Base-by-base conservation (phyloP, 2,797 vertebrate species). In the Linurgus olivaceus region DNA sequence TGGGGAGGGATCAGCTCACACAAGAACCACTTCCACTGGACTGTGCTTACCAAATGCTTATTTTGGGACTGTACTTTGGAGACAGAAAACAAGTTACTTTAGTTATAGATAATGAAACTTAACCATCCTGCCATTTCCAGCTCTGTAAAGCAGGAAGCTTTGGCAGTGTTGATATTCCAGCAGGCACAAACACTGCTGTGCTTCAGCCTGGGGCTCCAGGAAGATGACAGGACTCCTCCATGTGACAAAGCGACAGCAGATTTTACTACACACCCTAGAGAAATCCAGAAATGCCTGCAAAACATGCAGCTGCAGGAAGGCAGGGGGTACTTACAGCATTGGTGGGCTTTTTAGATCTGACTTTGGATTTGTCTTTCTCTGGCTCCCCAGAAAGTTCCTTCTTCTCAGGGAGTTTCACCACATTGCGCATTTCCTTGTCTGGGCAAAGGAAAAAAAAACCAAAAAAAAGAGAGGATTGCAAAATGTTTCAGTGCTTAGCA, bases 301-400 rank as follows among this genome's bases (percentile, higher is more conserved):
- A n/a, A 13, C 6, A 28, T 2, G 13, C 24, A 65, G 51, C 72
- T 66, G 13, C 50, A 58, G 55, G 68, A 58, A 12, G 18, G 52
- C 59, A 75, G 78, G 16, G 29, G 0, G 20, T 97, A 98, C 97
- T 98, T 86, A 97, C 96, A 77, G 97, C 96, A 72, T 97, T 98
- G 71, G 97, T 98, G 40, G 95, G 88, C 86, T 98, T 98, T 42
- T 97, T 98, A 71, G 98, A 97, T 31, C 98, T 98, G 65, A 97
- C 97, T 94, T 98, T 98, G 86, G 97, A 90, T 89, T 97, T 98
- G 94, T 99, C 98, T 90, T 97, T 97, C 74, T 98, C 98, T 67
- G 82, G 86, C 91, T 97, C 96, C 55, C 90, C 66, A 11, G 54
- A 6, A 7, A 76, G 95, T 31, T 98, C 97, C 72, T 96, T 96